Percentiles rank a stretch among this genome's conserved stretches.
These are phyloP conservation scores for Cyrtorhinus lividipennis DNA, from an alignment of 1,140 invertebrate species.

Conservation along the genomic window DNA sequence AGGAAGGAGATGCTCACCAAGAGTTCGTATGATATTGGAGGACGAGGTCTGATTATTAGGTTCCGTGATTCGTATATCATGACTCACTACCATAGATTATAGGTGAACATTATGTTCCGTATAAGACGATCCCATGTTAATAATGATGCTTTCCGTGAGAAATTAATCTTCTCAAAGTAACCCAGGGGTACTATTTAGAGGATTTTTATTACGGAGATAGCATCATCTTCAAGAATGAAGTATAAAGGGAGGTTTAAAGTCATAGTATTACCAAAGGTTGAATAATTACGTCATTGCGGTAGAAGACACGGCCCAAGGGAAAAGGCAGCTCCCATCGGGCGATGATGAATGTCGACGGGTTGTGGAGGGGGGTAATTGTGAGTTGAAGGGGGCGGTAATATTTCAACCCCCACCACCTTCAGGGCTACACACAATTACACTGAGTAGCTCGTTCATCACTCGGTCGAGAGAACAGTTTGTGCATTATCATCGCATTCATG, in stretches of 20 bases:
- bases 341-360: constrained; percentile 7
- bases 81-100: not conserved
- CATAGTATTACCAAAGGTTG: constrained; percentile 8
- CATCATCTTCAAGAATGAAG: not conserved
- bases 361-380: constrained; percentile 7
- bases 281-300: constrained; percentile 10
- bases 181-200: not conserved
- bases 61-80: not conserved
- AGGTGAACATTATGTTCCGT: not conserved
- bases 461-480: constrained; percentile 18
- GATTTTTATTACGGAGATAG: not conserved
- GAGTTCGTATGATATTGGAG: no score
- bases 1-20: no score
- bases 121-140: not conserved
- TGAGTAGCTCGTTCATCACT: constrained; percentile 21
- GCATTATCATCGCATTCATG: constrained; percentile 22
- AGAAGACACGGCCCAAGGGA: not conserved
- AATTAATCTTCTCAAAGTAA: not conserved
- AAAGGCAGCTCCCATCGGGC: not conserved
- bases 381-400: constrained; percentile 3
- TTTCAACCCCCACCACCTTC: not conserved
- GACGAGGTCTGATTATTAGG: no score
- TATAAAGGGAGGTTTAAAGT: constrained; percentile 7
- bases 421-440: constrained; percentile 19
- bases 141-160: not conserved